These are phyloP conservation scores for Euborellia annulipes DNA, from an alignment of 1,140 invertebrate genomes.

Conservation along the genomic window DNA sequence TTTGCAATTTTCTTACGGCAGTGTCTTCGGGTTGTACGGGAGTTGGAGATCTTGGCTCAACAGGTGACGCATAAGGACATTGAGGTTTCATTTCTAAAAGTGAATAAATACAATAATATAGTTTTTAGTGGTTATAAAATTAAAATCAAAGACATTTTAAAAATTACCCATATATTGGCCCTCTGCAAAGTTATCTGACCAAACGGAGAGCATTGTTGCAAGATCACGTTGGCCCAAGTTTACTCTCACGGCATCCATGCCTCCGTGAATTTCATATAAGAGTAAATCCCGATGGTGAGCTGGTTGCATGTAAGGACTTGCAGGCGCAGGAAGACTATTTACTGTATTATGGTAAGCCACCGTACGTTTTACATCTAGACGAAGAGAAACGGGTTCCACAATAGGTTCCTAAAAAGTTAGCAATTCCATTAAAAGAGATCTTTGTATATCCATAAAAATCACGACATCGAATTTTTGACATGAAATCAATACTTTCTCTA, in stretches of 20 bases:
- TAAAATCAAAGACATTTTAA: no score
- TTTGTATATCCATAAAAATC: no score
- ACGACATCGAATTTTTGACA: no score
- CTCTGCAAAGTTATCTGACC: constrained; percentile 44
- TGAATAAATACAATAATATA: no score
- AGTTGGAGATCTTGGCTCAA: constrained; percentile 4
- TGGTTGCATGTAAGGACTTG: constrained; percentile 11
- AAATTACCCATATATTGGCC: constrained; percentile 27
- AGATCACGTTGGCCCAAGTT: constrained; percentile 58
- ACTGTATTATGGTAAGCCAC: constrained; percentile 27
- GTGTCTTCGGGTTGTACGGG: constrained; percentile 31
- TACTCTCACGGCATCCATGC: constrained; percentile 45
- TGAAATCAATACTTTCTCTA: no score
- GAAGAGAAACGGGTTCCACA: constrained; percentile 52
- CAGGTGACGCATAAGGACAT: neutral
- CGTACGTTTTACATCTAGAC: constrained; percentile 54
- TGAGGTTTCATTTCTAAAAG: neutral
- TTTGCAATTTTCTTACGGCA: constrained; percentile 50
- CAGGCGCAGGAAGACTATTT: constrained; percentile 3
- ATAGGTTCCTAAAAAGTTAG: constrained; percentile 60
- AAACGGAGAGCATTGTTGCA: constrained; percentile 46
- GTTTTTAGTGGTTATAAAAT: no score
- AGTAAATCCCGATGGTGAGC: constrained; percentile 19
- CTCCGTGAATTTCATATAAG: constrained; percentile 46
- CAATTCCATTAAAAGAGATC: no score